Conservation (phyloP, 35 echinoderm and acorn worm species). For the Ophioderma brevispina region DNA sequence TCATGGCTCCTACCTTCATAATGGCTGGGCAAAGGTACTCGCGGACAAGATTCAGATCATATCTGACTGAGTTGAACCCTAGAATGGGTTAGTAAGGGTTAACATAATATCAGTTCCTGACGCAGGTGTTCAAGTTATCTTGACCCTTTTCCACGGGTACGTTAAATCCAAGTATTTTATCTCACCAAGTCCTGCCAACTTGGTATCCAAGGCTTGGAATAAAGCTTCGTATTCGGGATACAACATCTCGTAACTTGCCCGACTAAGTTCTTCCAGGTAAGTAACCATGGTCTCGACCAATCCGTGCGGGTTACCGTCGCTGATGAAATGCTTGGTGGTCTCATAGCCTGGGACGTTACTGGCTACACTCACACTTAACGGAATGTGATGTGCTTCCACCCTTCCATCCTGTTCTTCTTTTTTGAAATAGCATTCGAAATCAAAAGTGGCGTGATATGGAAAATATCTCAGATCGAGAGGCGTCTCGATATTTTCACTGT, state of each 20-base stretch:
- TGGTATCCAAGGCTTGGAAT: not conserved
- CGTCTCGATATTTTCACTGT: conserved; percentile 12
- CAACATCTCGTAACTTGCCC: not conserved
- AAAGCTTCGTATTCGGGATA: not conserved
- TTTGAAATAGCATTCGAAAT: conserved; percentile 8
- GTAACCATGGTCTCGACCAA: not conserved
- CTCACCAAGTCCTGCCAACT: not conserved
- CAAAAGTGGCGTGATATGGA: not conserved
- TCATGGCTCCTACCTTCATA: not conserved
- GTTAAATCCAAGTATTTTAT: not conserved
- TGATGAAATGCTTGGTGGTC: not conserved
- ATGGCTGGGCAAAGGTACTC: not conserved
- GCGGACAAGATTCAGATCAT: not conserved
- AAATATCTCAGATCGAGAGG: not conserved
- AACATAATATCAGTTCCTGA: not conserved
- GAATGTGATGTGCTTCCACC: not conserved
- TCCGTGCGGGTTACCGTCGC: not conserved
- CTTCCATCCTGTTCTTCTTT: not conserved
- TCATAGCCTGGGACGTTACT: conserved; percentile 9
- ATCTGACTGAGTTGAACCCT: not conserved
- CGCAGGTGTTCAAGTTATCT: not conserved
- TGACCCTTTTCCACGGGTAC: not conserved
- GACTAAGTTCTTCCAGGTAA: not conserved
- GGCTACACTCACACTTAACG: not conserved
- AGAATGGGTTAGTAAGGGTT: not conserved